phyloP scores from a whole-genome alignment of 2,113 vertebrate genomes.

The Daboia siamensis region DNA sequence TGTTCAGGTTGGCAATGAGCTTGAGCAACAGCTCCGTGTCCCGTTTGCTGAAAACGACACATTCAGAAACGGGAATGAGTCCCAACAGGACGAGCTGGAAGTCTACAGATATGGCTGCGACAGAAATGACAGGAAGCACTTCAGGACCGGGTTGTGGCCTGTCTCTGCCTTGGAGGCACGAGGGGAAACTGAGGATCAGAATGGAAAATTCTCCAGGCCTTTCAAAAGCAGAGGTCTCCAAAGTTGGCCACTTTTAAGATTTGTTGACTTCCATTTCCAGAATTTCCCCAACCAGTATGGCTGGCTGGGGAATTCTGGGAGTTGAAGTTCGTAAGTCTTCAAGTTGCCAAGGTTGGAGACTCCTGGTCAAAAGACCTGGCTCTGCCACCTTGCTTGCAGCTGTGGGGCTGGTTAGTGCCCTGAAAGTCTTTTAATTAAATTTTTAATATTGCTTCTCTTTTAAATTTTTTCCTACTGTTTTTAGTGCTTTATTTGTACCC shows the following conservation, averaged over 20 bases:
- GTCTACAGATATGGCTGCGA: no score
- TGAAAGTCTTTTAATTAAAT: background rate
- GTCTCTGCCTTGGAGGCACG: no score
- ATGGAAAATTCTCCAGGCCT: background rate
- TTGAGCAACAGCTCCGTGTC: constrained; percentile 90
- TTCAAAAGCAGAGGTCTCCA: background rate
- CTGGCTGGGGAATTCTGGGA: no score
- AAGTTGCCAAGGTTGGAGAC: no score
- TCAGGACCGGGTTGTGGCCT: background rate
- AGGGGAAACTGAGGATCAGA: no score
- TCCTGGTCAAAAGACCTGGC: no score
- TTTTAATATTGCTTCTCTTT: background rate
- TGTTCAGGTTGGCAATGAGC: constrained; percentile 90
- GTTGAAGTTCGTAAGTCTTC: no score
- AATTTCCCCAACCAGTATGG: background rate
- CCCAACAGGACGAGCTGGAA: background rate
- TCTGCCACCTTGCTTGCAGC: no score
- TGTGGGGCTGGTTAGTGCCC: no score
- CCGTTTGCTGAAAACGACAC: constrained; percentile 74
- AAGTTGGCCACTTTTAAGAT: background rate
- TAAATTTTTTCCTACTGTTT: background rate
- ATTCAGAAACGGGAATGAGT: background rate
- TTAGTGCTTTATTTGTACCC: background rate
- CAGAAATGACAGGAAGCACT: background rate
- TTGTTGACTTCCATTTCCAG: background rate